Conservation (phyloP, 2,113 vertebrate genomes). For the Phoenicopterus ruber region DNA sequence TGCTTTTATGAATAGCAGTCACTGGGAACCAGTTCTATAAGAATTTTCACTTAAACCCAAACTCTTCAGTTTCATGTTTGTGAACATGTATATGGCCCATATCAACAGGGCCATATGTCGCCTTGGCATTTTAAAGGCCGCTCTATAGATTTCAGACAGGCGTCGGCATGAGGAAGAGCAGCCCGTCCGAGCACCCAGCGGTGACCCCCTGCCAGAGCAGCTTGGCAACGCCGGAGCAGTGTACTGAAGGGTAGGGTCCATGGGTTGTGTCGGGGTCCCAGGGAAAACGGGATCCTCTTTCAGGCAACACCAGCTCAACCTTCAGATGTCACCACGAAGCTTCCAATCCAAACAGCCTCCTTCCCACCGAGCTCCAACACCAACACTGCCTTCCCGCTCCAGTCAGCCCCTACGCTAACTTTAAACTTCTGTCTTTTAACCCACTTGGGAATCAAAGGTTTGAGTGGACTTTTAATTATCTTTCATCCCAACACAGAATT, state of each 20-base stretch:
- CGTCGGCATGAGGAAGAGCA: not conserved
- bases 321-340: not conserved
- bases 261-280: not conserved
- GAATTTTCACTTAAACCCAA: not conserved
- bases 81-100: not conserved
- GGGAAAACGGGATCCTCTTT: not conserved
- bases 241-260: not conserved
- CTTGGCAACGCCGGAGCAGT: not conserved
- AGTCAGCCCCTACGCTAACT: not conserved
- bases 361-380: not conserved
- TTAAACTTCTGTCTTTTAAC: not conserved
- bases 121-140: not conserved
- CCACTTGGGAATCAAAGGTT: not conserved
- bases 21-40: not conserved
- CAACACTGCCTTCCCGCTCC: not conserved
- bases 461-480: not conserved
- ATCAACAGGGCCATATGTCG: not conserved
- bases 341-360: not conserved
- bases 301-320: not conserved
- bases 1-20: not conserved
- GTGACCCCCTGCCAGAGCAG: not conserved
- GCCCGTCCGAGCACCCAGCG: accelerated
- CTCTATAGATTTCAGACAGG: not conserved
- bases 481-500: not conserved
- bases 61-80: not conserved